Conservation (phyloP, 2,888 invertebrate species). For the Eupithecia abbreviata region DNA sequence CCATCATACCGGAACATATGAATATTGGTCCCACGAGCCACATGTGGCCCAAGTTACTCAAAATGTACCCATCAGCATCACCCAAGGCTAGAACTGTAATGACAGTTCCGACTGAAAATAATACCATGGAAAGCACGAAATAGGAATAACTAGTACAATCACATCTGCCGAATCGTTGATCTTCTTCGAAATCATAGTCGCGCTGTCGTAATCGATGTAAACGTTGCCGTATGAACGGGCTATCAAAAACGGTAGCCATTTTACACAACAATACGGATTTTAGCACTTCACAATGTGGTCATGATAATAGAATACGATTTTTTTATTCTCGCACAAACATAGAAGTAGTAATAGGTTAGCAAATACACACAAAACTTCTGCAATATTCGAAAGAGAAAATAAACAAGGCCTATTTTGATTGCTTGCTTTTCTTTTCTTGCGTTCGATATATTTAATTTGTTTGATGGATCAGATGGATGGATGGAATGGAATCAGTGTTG, state of each 20-base stretch:
- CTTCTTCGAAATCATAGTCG: constrained; percentile 84
- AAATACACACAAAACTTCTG: not conserved
- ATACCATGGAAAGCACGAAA: constrained; percentile 85
- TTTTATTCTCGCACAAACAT: not conserved
- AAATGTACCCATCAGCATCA: constrained; percentile 84
- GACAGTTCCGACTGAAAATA: constrained; percentile 86
- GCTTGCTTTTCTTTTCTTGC: constrained; percentile 6
- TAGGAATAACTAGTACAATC: constrained; percentile 87
- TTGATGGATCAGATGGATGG: not conserved
- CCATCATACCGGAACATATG: constrained; percentile 87
- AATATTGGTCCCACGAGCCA: constrained; percentile 87
- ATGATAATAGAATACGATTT: constrained; percentile 33
- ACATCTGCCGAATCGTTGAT: constrained; percentile 85
- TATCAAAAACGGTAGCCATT: constrained; percentile 86
- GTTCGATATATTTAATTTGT: not conserved
- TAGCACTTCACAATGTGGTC: constrained; percentile 49
- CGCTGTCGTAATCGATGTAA: constrained; percentile 84
- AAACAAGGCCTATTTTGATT: not conserved
- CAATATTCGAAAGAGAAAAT: not conserved
- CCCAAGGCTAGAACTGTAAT: constrained; percentile 86
- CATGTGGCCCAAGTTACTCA: constrained; percentile 86
- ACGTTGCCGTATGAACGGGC: constrained; percentile 85
- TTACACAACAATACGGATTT: constrained; percentile 49
- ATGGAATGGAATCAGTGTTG: too few species aligned
- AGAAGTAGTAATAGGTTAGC: not conserved